Evolutionary conservation across 2,113 vertebrate species (phyloP).

Genomic region (Xiphorhynchus elegans): DNA sequence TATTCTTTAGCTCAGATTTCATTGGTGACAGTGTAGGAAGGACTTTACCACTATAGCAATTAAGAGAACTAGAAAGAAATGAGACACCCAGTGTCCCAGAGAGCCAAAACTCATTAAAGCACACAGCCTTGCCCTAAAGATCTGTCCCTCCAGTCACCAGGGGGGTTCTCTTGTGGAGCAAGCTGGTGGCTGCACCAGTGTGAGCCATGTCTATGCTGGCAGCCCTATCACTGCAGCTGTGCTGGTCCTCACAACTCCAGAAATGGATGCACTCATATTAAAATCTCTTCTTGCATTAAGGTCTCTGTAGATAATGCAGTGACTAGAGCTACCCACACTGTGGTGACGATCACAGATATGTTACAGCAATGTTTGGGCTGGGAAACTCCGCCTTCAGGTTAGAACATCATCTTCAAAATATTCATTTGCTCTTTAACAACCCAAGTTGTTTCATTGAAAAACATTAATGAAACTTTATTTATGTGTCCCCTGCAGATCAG

Average conservation of each 20-base stretch:
- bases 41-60: background rate
- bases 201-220: background rate
- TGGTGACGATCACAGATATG: background rate
- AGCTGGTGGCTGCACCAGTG: background rate
- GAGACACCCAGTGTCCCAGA: background rate
- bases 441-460: background rate
- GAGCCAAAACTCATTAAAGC: background rate
- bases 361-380: background rate
- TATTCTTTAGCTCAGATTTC: background rate
- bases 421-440: background rate
- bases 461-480: background rate
- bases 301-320: background rate
- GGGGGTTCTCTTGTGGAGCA: rapidly evolving
- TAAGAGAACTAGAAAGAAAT: background rate
- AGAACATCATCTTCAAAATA: background rate
- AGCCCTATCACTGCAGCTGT: background rate
- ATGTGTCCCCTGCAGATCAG: background rate
- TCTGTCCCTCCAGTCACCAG: background rate
- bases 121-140: background rate
- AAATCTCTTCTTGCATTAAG: background rate
- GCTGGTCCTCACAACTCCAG: background rate
- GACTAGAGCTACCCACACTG: background rate
- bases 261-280: rapidly evolving
- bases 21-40: rapidly evolving
- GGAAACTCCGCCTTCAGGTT: background rate